These are phyloP conservation scores for Xanthia icteritia DNA, from an alignment of 2,888 invertebrate species.

Conservation along the genomic window DNA sequence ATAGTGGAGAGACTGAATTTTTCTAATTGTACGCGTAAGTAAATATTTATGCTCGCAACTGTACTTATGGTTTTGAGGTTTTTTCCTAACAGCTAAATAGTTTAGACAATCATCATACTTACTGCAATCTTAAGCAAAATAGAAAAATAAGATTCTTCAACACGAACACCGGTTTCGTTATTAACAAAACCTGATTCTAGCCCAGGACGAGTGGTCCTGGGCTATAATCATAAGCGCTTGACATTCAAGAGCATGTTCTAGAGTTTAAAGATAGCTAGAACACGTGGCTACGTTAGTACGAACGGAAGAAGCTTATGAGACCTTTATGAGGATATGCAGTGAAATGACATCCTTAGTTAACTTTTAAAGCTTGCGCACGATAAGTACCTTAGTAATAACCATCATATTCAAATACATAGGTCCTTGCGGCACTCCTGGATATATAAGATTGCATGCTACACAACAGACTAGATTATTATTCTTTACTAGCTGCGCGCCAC, in stretches of 20 bases:
- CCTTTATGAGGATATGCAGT: constrained; percentile 11
- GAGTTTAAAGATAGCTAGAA: constrained; percentile 6
- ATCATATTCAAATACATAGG: constrained; percentile 3
- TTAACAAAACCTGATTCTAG: background rate
- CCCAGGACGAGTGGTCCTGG: too few species aligned
- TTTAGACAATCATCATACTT: background rate
- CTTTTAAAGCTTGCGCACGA: constrained; percentile 20
- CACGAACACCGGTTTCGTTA: background rate
- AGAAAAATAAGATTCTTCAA: too few species aligned
- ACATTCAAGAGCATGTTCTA: background rate
- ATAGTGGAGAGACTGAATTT: too few species aligned
- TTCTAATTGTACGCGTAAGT: too few species aligned
- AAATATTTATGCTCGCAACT: background rate
- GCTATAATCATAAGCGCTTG: background rate
- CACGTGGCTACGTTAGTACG: background rate
- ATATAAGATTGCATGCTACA: background rate
- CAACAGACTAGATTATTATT: background rate
- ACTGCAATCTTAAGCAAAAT: background rate
- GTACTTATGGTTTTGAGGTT: background rate
- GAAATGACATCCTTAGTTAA: constrained; percentile 28
- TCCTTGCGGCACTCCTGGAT: background rate
- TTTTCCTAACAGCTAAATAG: background rate
- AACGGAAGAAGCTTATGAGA: constrained; percentile 5
- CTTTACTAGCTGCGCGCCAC: too few species aligned
- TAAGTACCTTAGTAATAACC: constrained; percentile 6